Evolutionary conservation across 2,113 vertebrate species (phyloP), one percentile per base, ranked within the genome.

Genomic region (Trichechus manatus): DNA sequence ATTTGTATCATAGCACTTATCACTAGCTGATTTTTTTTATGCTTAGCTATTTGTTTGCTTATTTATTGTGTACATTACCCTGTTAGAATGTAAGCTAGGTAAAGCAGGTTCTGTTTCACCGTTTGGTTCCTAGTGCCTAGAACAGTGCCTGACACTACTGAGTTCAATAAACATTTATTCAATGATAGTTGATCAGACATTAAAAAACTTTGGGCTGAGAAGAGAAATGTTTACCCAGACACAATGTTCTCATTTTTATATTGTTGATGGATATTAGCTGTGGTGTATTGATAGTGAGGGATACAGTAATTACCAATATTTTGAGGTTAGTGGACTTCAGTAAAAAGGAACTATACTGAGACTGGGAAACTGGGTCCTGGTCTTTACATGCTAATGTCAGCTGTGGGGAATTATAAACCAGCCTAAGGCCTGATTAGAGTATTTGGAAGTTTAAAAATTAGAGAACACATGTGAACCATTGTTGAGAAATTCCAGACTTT

Each of bases 391-490:
- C 22, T 59, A 42, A 1, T 42, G 2, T 74, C 88, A 94, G 39
- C 85, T 91, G 17, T 92, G 59, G 50, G 22, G 70, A 78, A 83
- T 80, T 82, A 75, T 53, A 61, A 87, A 44, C 27, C 33, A 72
- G 80, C 14, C 14, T 72, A 79, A 81, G 77, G 20, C 25, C 42
- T 81, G n/a, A 53, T 56, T 36, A 79, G 78, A 96, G 23, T 88
- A 47, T 64, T 91, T 82, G 63, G 70, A 93, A 83, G n/a, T 79
- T 87, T 84, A 77, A 85, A 91, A 90, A 56, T 59, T 93, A 42
- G 91, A 79, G 66, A 70, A 92, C 72, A 88, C 53, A 42, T 94
- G 91, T 59, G 59, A 87, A 23, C 61, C 44, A 68, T 75, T 91
- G 61, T 36, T 83, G 74, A 75, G 42, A 50, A 89, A 47, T 83